Conservation (phyloP, 2,888 invertebrate species). For the Aphidius colemani region DNA sequence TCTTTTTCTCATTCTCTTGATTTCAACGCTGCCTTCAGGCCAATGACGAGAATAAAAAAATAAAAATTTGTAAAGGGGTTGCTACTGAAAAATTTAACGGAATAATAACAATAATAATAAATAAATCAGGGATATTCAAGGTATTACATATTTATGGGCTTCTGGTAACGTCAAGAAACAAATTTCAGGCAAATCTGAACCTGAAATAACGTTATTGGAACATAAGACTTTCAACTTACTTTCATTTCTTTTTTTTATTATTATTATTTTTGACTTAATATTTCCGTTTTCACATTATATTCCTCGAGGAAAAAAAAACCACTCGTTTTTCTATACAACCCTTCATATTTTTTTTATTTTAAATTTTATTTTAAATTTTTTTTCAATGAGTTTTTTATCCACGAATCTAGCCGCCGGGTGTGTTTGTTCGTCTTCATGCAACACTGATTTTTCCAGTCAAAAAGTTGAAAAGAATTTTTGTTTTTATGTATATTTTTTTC, state of each 20-base stretch:
- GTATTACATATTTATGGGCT: conserved; percentile 60
- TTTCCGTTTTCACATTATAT: conserved; percentile 5
- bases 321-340: conserved; percentile 18
- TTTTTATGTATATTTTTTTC: not conserved
- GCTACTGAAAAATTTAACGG: not conserved
- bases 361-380: not conserved
- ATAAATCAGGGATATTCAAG: conserved; percentile 42
- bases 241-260: not conserved
- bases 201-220: conserved; percentile 54
- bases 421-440: not conserved
- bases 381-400: conserved; percentile 4
- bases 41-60: conserved; percentile 11
- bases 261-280: not conserved
- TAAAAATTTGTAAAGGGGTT: conserved; percentile 33
- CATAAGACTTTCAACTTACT: conserved; percentile 34
- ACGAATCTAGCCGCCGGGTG: conserved; percentile 5
- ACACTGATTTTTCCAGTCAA: conserved; percentile 3
- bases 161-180: conserved; percentile 54
- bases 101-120: conserved; percentile 17
- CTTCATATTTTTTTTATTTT: conserved; percentile 6
- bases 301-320: conserved; percentile 18
- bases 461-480: not conserved
- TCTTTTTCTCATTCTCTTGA: conserved; percentile 14
- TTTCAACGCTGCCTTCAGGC: conserved; percentile 21
- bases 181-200: conserved; percentile 57